Percentiles rank a stretch among this genome's conserved stretches.
phyloP scores from a whole-genome alignment of 2,113 vertebrate species.

The Empidonax traillii region DNA sequence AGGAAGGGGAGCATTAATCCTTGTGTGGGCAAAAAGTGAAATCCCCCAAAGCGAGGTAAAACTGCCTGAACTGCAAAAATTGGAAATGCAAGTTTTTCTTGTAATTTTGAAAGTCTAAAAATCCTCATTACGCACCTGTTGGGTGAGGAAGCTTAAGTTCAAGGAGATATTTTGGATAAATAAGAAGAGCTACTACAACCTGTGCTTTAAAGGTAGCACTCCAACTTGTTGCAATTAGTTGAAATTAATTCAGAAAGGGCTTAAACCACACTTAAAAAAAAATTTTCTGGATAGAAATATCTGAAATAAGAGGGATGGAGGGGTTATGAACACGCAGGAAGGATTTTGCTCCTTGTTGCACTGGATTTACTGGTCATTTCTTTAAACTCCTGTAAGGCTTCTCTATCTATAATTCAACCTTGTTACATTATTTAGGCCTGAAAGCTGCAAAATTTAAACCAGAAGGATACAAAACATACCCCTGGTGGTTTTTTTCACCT shows the following conservation, averaged over 20 bases:
- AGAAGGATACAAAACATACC: not conserved
- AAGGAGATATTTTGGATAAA: not conserved
- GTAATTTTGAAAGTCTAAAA: not conserved
- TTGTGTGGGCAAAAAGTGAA: not conserved
- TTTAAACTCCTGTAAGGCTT: not conserved
- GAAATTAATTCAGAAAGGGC: not conserved
- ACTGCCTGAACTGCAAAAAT: not conserved
- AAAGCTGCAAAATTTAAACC: not conserved
- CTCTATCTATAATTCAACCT: not conserved
- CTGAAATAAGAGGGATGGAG: not conserved
- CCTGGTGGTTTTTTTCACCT: not conserved
- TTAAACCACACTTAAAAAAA: not conserved
- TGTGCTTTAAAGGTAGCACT: not conserved
- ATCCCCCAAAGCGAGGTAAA: not conserved
- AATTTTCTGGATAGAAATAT: not conserved
- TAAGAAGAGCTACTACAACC: not conserved
- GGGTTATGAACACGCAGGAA: not conserved
- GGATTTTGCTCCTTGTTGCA: not conserved
- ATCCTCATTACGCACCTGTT: not conserved
- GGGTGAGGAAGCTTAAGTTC: not conserved
- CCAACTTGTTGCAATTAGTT: not conserved
- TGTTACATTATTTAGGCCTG: not conserved
- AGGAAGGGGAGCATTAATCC: not conserved
- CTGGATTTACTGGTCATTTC: not conserved
- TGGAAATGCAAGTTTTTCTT: not conserved